phyloP scores from a whole-genome alignment of 2,113 vertebrate species.

The Colinus virginianus region DNA sequence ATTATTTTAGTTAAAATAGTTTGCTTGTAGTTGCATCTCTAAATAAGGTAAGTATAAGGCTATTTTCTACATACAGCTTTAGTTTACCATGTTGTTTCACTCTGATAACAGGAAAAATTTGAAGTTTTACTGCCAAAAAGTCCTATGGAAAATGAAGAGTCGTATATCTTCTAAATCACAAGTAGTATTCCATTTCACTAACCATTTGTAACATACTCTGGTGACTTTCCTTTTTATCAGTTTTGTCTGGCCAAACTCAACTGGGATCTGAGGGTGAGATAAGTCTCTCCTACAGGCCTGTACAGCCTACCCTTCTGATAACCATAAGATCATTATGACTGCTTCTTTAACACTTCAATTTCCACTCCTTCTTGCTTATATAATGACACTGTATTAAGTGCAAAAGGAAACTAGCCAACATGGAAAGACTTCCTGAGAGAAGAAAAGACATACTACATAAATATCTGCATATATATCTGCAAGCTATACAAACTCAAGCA shows the following conservation, averaged over 20 bases:
- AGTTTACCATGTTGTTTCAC: neutral
- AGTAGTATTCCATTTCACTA: neutral
- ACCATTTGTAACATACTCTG: rapidly evolving
- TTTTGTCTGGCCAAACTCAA: neutral
- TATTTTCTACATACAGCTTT: rapidly evolving
- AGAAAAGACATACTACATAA: neutral
- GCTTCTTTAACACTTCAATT: neutral
- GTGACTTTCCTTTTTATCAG: neutral
- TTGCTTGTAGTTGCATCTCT: neutral
- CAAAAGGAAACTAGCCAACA: neutral
- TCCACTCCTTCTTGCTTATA: neutral
- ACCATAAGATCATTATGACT: neutral
- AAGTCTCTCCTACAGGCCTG: neutral
- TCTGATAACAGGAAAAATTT: neutral
- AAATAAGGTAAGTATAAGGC: neutral
- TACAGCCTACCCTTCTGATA: neutral
- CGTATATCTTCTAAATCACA: neutral
- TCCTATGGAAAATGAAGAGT: neutral
- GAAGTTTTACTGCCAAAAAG: neutral
- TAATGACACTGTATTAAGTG: neutral
- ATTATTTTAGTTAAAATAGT: neutral
- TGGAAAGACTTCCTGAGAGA: neutral
- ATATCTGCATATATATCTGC: too few species aligned
- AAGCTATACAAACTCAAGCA: neutral
- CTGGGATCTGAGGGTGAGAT: neutral